Conservation (phyloP, 2,113 vertebrate genomes). For the Plecturocebus donacophilus region DNA sequence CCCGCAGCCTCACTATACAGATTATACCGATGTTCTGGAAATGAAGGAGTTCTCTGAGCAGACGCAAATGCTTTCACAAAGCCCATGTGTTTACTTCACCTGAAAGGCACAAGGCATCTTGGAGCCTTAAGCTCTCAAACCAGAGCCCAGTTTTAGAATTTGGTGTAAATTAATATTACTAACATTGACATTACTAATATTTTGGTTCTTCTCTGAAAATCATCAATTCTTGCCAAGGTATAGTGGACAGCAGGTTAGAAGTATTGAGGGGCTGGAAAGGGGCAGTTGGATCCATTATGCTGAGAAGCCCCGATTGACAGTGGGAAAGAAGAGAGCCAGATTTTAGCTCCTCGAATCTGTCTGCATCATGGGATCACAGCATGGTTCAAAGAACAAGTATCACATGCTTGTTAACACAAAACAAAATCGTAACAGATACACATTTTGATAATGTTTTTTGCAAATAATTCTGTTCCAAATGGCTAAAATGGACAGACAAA, state of each 20-base stretch:
- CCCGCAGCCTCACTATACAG: neutral
- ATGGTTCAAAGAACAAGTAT: neutral
- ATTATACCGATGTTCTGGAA: neutral
- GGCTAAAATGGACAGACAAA: slow-evolving; percentile 9
- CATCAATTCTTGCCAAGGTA: neutral
- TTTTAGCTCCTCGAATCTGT: neutral
- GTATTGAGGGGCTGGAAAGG: neutral
- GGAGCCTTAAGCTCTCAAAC: neutral
- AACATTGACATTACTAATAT: neutral
- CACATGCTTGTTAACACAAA: neutral
- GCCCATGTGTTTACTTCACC: neutral
- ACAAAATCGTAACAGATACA: neutral
- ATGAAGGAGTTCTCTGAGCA: neutral
- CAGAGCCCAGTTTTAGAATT: neutral
- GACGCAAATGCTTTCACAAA: neutral
- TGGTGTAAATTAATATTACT: neutral
- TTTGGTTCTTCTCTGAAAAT: neutral
- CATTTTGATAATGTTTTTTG: neutral
- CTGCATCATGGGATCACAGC: neutral
- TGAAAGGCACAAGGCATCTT: neutral
- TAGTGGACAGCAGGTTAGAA: neutral
- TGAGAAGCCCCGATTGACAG: neutral
- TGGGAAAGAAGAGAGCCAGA: neutral
- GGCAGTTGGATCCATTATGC: neutral
- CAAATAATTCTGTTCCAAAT: neutral